Base-by-base conservation (phyloP, 2,797 vertebrate species). In the Microcaecilia unicolor region DNA sequence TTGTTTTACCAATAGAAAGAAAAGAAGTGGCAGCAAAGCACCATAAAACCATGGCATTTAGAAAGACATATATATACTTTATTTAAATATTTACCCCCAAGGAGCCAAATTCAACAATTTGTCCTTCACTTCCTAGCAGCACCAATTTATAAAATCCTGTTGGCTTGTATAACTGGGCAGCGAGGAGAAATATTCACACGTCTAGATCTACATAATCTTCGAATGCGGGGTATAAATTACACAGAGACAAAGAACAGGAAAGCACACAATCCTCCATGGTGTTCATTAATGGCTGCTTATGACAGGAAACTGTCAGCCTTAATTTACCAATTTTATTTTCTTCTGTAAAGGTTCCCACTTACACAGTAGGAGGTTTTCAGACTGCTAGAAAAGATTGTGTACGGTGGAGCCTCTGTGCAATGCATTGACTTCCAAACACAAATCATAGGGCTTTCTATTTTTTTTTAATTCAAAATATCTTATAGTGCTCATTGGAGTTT, bases 271-370 rank as follows among this genome's bases (percentile, higher is more conserved):
- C 19, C 55, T 70, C 64, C 14, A 6, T 0, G 37, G 55, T 41
- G 43, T 49, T 68, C 43, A 51, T 66, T 68, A 74, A 57, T 47
- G 30, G 41, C 15, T 52, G 29, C 9, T 34, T 44, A 24, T 26
- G 58, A 70, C 55, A 75, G 45, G 56, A 24, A 19, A 39, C 16
- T 56, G 61, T 44, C 23, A 28, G 41, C 35, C 58, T 54, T 58
- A 44, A 57, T 55, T 61, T 53, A 25, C 35, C 60, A 25, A 54
- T 55, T 55, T 63, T 67, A 57, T 33, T 49, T 42, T n/a, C 31
- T 40, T 40, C 39, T 39, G 36, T 27, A 34, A 37, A 17, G 16
- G 39, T 46, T 63, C 22, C 35, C 51, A 16, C 29, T 48, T 54
- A 38, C 41, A 46, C 31, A 37, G 19, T 47, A 40, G 31, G 45